These are phyloP conservation scores for Leptonema lineaticorne DNA, from an alignment of 1,140 invertebrate genomes.

Conservation along the genomic window DNA sequence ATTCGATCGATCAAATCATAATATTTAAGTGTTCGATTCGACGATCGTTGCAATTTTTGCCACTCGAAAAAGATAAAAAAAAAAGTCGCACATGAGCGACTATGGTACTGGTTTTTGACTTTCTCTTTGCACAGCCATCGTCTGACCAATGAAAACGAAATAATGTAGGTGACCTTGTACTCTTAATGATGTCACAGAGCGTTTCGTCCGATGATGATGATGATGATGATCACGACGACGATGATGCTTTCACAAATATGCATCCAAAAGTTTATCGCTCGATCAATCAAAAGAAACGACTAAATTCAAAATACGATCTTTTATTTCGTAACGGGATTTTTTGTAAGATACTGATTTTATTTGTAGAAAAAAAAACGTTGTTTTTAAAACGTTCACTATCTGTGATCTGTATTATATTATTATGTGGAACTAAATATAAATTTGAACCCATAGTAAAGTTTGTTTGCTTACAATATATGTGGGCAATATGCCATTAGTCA, in stretches of 20 bases:
- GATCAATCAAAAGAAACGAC: not conserved
- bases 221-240: not conserved
- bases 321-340: not conserved
- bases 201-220: constrained; percentile 11
- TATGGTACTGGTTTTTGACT: not conserved
- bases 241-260: constrained; percentile 17
- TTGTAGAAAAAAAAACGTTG: no score
- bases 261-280: not conserved
- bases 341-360: no score
- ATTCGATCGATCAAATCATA: no score
- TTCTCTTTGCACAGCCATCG: constrained; percentile 11
- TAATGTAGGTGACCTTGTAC: constrained; percentile 32
- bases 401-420: no score
- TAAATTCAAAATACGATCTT: not conserved
- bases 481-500: no score
- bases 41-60: no score
- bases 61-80: not conserved
- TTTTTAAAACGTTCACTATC: no score
- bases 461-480: no score
- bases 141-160: constrained; percentile 27
- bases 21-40: not conserved
- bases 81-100: not conserved
- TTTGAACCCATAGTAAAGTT: no score
- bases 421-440: no score
- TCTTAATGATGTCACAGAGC: constrained; percentile 27